Conservation (phyloP, 1,140 invertebrate species). For the Brachionus angularis region DNA sequence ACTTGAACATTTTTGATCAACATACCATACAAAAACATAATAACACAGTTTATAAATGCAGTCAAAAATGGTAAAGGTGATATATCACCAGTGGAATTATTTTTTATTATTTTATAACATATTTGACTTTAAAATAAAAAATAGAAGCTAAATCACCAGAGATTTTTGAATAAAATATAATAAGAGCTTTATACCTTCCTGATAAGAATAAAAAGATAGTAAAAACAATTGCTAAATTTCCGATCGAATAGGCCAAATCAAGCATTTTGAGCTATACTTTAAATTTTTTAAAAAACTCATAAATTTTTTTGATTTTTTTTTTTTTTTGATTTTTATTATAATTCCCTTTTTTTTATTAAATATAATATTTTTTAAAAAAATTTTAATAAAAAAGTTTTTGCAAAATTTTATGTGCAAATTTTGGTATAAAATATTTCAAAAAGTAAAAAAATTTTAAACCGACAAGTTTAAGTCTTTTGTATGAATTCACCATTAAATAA, state of each 20-base stretch:
- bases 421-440: too few species aligned
- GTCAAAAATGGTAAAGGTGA: constrained; percentile 35
- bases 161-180: too few species aligned
- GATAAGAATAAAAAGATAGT: constrained; percentile 36
- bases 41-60: constrained; percentile 31
- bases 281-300: neutral
- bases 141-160: too few species aligned
- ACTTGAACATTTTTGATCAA: constrained; percentile 21
- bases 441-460: too few species aligned
- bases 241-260: constrained; percentile 15
- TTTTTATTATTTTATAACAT: constrained; percentile 26
- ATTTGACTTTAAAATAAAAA: constrained; percentile 34
- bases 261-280: constrained; percentile 15
- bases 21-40: constrained; percentile 32
- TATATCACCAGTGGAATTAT: constrained; percentile 28
- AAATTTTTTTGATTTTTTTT: neutral
- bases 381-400: too few species aligned
- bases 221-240: constrained; percentile 36
- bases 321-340: too few species aligned
- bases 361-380: too few species aligned
- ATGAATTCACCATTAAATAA: too few species aligned
- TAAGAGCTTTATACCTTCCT: too few species aligned
- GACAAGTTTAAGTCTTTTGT: too few species aligned
- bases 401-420: too few species aligned
- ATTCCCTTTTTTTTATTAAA: too few species aligned